Percentiles rank a stretch among this genome's conserved stretches.
These are phyloP conservation scores for Limnothrissa miodon DNA, from an alignment of 2,113 vertebrate species.

Conservation along the genomic window DNA sequence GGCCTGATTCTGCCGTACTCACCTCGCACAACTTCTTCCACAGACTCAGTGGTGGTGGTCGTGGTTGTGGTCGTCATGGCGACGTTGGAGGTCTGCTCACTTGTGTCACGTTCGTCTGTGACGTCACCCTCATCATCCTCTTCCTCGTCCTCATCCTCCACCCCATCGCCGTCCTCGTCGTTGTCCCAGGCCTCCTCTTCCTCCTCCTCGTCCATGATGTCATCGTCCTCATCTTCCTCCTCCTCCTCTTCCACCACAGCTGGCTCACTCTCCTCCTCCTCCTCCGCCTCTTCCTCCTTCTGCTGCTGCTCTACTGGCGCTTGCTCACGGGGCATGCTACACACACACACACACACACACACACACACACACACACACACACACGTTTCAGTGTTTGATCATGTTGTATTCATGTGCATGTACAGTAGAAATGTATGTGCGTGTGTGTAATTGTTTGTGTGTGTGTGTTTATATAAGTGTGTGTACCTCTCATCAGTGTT, in stretches of 20 bases:
- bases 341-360: not conserved
- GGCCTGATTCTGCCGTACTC: slow-evolving; percentile 38
- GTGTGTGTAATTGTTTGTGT: slow-evolving; percentile 41
- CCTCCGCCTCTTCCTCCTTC: slow-evolving; percentile 58
- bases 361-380: slow-evolving; percentile 2
- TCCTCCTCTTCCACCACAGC: slow-evolving; percentile 62
- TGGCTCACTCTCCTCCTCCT: slow-evolving; percentile 59
- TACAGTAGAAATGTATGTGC: no score
- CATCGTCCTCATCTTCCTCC: slow-evolving; percentile 70
- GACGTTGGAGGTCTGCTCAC: slow-evolving; percentile 81
- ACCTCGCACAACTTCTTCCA: slow-evolving; percentile 98
- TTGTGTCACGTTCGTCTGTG: slow-evolving; percentile 79
- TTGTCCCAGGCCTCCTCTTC: slow-evolving; percentile 72
- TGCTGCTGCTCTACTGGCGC: slow-evolving; percentile 44
- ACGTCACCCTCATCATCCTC: slow-evolving; percentile 77
- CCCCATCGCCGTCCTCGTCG: slow-evolving; percentile 77
- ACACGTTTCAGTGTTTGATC: not conserved
- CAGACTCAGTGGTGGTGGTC: slow-evolving; percentile 92
- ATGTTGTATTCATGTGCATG: no score
- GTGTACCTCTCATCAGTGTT: slow-evolving; percentile 72
- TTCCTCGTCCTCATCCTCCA: slow-evolving; percentile 76
- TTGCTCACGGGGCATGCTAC: slow-evolving; percentile 52
- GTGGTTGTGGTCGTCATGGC: slow-evolving; percentile 95
- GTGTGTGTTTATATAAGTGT: slow-evolving; percentile 51
- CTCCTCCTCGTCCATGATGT: slow-evolving; percentile 73